phyloP scores from a whole-genome alignment of 1,140 invertebrate species.

The Zelostemma sp. region DNA sequence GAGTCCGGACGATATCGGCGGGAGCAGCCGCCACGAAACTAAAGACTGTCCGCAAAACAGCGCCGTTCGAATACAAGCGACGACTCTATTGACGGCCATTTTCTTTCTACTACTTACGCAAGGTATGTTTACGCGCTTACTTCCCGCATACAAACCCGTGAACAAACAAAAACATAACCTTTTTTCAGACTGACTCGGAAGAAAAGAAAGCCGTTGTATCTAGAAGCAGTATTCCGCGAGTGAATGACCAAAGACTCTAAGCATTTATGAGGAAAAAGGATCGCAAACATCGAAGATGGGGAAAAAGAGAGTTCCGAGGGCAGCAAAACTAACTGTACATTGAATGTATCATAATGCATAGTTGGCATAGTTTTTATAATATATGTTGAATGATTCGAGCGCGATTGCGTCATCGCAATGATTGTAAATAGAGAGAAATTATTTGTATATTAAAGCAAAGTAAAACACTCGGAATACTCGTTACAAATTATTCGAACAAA shows the following conservation, averaged over 20 bases:
- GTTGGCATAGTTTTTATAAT: neutral
- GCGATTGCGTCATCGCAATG: neutral
- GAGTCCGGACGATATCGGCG: too few species aligned
- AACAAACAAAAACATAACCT: too few species aligned
- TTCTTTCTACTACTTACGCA: slow-evolving; percentile 30
- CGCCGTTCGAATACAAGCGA: slow-evolving; percentile 23
- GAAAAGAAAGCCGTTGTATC: slow-evolving; percentile 28
- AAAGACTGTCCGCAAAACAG: neutral
- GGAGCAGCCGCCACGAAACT: too few species aligned
- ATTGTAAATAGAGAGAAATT: slow-evolving; percentile 7
- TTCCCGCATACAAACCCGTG: neutral
- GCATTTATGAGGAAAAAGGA: slow-evolving; percentile 30
- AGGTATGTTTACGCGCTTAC: too few species aligned
- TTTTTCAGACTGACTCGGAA: slow-evolving; percentile 35
- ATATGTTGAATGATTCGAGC: slow-evolving; percentile 3
- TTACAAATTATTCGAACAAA: neutral
- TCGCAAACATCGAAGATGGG: neutral
- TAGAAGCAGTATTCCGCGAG: slow-evolving; percentile 41
- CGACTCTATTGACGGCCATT: slow-evolving; percentile 13
- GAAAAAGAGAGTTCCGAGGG: neutral
- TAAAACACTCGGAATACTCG: neutral
- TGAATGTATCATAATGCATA: neutral
- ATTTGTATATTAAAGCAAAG: slow-evolving; percentile 4
- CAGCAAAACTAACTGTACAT: slow-evolving; percentile 2
- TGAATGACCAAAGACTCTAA: slow-evolving; percentile 46